Evolutionary conservation across 2,797 vertebrate species (phyloP).

Genomic region (Acipenser transmontanus): DNA sequence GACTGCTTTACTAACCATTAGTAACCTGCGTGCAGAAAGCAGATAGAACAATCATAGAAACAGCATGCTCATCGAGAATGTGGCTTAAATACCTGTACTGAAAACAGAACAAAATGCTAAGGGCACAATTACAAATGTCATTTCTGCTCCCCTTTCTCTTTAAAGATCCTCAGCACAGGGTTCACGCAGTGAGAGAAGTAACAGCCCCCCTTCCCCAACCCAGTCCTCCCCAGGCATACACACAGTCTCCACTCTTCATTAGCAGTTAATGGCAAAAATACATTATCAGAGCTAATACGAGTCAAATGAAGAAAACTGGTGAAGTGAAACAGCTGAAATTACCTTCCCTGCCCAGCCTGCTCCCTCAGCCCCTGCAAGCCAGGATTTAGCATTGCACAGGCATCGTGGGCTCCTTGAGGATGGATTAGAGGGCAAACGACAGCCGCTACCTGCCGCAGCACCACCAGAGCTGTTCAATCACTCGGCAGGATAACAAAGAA

Average conservation of each 20-base stretch:
- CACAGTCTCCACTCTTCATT: slow-evolving; percentile 32
- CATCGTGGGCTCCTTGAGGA: slow-evolving; percentile 55
- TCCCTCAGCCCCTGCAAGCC: slow-evolving; percentile 54
- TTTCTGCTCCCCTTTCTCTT: slow-evolving; percentile 11
- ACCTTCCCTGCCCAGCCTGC: slow-evolving; percentile 62
- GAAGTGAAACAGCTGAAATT: slow-evolving; percentile 84
- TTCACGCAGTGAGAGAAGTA: slow-evolving; percentile 45
- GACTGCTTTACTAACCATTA: no score
- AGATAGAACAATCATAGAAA: no score
- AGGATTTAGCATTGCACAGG: slow-evolving; percentile 56
- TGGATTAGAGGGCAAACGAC: slow-evolving; percentile 81
- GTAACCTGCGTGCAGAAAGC: no score
- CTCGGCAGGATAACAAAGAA: slow-evolving; percentile 56
- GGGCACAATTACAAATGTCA: no score
- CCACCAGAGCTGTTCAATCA: slow-evolving; percentile 74
- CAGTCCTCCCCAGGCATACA: slow-evolving; percentile 32
- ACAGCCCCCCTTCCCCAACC: slow-evolving; percentile 17
- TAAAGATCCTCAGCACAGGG: slow-evolving; percentile 32
- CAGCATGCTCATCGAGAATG: no score
- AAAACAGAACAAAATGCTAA: no score
- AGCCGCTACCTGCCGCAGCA: slow-evolving; percentile 64
- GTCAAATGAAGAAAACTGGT: slow-evolving; percentile 82
- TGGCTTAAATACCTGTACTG: no score
- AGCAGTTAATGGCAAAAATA: slow-evolving; percentile 75
- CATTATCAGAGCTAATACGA: slow-evolving; percentile 88